Conservation (phyloP, 92 coral and sea anemone species). For the Epizoanthus illoricatus region DNA sequence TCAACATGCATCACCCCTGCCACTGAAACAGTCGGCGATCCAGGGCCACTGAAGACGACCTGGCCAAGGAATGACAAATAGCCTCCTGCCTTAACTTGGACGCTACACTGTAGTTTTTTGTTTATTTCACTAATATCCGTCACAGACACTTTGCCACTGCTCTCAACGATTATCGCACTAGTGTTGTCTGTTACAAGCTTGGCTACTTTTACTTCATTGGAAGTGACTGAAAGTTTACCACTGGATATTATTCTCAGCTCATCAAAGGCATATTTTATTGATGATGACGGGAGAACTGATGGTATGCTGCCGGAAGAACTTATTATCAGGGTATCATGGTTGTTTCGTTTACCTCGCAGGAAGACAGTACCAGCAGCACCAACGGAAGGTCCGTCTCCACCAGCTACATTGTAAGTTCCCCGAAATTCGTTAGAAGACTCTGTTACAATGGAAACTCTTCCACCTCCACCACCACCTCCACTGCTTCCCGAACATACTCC, state of each 20-base stretch:
- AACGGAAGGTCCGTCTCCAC: constrained; percentile 48
- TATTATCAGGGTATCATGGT: constrained; percentile 43
- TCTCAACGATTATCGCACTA: constrained; percentile 48
- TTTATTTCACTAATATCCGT: constrained; percentile 30
- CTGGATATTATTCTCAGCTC: constrained; percentile 42
- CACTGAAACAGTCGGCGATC: constrained; percentile 45
- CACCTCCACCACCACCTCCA: constrained; percentile 70
- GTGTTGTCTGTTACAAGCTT: constrained; percentile 55
- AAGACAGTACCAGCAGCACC: constrained; percentile 63
- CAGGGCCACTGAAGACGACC: constrained; percentile 48
- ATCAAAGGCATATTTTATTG: constrained; percentile 32
- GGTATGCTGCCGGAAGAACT: constrained; percentile 41
- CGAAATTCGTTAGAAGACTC: constrained; percentile 36
- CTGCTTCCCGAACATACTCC: constrained; percentile 39
- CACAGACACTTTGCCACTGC: constrained; percentile 25
- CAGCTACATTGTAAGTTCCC: constrained; percentile 55
- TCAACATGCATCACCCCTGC: constrained; percentile 43
- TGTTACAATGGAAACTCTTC: constrained; percentile 47
- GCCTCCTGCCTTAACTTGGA: constrained; percentile 54
- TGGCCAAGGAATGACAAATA: constrained; percentile 38
- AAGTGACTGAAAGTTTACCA: constrained; percentile 43
- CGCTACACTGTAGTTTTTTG: constrained; percentile 43
- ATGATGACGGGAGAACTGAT: constrained; percentile 37
- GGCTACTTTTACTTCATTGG: constrained; percentile 31
- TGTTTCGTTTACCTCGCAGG: constrained; percentile 41